phyloP scores from a whole-genome alignment of 2,113 vertebrate species.

The Hemicordylus capensis region DNA sequence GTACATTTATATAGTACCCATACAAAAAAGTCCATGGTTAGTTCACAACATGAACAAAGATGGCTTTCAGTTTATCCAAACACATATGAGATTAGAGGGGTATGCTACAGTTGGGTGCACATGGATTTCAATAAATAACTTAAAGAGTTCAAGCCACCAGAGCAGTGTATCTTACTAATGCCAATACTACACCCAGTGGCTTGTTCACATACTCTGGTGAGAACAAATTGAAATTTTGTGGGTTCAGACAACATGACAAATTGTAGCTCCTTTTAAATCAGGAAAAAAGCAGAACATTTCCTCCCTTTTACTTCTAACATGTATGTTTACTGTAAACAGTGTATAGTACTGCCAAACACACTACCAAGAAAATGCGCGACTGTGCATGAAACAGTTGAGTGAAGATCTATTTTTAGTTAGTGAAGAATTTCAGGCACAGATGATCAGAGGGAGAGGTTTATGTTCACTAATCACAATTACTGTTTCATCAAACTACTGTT shows the following conservation, averaged over 20 bases:
- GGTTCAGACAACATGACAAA: too few species aligned
- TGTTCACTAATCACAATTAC: too few species aligned
- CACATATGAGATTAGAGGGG: background rate
- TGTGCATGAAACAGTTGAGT: background rate
- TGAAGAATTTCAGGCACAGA: background rate
- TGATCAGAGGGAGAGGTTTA: background rate
- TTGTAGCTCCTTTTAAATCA: too few species aligned
- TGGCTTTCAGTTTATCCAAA: too few species aligned
- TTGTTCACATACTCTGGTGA: too few species aligned
- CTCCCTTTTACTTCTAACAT: too few species aligned
- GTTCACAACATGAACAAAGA: too few species aligned
- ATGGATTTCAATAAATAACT: background rate
- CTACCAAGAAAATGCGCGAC: background rate
- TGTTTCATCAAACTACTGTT: background rate
- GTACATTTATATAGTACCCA: background rate
- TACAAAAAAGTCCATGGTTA: too few species aligned
- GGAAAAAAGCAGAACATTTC: too few species aligned
- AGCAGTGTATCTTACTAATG: background rate
- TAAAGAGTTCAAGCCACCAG: background rate
- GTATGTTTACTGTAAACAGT: background rate
- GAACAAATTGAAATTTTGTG: too few species aligned
- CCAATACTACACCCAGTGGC: background rate
- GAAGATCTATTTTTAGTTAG: background rate
- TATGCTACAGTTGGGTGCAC: background rate
- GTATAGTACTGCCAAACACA: background rate